phyloP scores from a whole-genome alignment of 2,888 invertebrate genomes.

The Hipparchia semele region DNA sequence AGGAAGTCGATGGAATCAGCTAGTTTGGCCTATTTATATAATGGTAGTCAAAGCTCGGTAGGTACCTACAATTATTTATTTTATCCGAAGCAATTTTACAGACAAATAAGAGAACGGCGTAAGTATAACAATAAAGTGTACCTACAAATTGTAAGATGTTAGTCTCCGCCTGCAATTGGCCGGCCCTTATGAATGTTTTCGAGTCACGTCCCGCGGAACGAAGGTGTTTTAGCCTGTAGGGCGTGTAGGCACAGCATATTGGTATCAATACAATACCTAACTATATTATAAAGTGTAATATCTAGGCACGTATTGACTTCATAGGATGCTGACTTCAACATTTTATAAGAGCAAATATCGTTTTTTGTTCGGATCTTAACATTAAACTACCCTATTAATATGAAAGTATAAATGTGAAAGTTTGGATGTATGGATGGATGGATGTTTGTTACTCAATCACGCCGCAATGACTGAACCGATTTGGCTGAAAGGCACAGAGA shows the following conservation, averaged over 20 bases:
- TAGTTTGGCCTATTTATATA: no score
- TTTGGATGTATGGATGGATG: no score
- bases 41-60: not conserved
- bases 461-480: no score
- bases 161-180: conserved; percentile 8
- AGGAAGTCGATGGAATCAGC: no score
- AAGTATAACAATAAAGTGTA: conserved; percentile 17
- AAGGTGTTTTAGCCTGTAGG: conserved; percentile 19
- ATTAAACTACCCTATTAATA: no score
- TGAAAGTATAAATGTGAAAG: no score
- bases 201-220: conserved; percentile 13
- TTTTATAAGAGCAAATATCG: not conserved
- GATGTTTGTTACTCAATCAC: no score
- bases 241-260: not conserved
- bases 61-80: no score
- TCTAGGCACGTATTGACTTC: not conserved
- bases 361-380: not conserved
- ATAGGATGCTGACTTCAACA: not conserved
- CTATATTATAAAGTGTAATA: not conserved
- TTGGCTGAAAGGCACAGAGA: no score
- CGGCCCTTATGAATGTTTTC: conserved; percentile 22
- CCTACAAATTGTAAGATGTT: conserved; percentile 23
- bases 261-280: not conserved
- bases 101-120: conserved; percentile 2
- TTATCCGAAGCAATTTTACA: conserved; percentile 9